Conservation (phyloP, 2,113 vertebrate species). For the Sturnus vulgaris region DNA sequence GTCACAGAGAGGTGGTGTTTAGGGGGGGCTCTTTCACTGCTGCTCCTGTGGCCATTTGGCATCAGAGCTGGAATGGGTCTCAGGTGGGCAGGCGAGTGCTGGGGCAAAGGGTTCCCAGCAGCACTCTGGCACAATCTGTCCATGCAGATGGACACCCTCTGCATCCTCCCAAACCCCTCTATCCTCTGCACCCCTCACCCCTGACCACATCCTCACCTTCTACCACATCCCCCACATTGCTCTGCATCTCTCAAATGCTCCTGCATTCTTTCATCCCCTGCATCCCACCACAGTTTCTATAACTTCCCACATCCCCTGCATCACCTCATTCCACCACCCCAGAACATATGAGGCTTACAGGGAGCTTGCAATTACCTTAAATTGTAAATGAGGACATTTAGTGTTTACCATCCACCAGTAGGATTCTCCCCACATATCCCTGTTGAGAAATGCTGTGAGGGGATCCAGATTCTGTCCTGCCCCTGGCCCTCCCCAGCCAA, state of each 20-base stretch:
- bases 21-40: neutral
- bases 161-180: neutral
- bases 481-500: neutral
- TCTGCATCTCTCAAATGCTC: neutral
- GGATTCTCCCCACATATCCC: neutral
- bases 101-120: neutral
- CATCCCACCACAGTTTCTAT: neutral
- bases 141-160: accelerated
- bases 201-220: neutral
- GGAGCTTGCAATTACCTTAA: neutral
- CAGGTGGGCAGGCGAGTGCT: neutral
- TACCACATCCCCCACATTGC: neutral
- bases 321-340: neutral
- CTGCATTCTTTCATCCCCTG: neutral
- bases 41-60: neutral
- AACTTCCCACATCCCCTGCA: neutral
- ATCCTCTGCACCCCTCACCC: neutral
- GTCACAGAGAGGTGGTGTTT: neutral
- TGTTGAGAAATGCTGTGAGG: neutral
- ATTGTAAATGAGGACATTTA: neutral
- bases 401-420: neutral
- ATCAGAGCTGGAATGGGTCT: neutral
- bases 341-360: accelerated
- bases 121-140: neutral
- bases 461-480: neutral